These are phyloP conservation scores for Pogona vitticeps DNA, from an alignment of 2,113 vertebrate species.

Conservation along the genomic window DNA sequence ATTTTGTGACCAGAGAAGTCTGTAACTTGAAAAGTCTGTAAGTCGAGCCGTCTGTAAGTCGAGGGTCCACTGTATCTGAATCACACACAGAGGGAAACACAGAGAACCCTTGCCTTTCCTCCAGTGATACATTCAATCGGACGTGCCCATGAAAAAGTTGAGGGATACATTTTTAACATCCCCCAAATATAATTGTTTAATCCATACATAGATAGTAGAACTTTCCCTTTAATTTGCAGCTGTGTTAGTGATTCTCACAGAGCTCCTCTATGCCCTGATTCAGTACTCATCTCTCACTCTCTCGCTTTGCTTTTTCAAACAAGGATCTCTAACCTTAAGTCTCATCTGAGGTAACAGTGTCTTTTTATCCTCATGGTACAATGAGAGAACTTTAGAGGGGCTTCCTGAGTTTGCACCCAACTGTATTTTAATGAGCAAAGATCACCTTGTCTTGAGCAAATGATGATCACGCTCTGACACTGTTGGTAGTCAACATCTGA, in stretches of 20 bases:
- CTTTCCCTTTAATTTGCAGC: slow-evolving; percentile 32
- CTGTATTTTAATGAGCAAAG: slow-evolving; percentile 70
- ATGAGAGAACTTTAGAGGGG: slow-evolving; percentile 51
- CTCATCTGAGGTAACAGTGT: slow-evolving; percentile 53
- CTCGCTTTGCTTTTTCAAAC: slow-evolving; percentile 43
- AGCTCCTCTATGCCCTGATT: slow-evolving; percentile 17
- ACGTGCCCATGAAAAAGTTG: not conserved
- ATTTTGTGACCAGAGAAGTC: too few species aligned
- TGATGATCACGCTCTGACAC: slow-evolving; percentile 48
- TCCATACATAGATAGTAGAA: not conserved
- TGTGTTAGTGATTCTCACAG: slow-evolving; percentile 47
- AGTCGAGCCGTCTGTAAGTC: too few species aligned
- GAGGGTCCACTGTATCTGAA: too few species aligned
- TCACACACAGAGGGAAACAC: not conserved
- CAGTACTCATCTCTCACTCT: not conserved
- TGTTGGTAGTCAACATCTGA: slow-evolving; percentile 64
- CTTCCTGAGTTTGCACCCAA: slow-evolving; percentile 55
- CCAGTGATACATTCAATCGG: not conserved
- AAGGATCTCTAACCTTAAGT: slow-evolving; percentile 50
- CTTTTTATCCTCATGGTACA: slow-evolving; percentile 60
- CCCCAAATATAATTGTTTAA: slow-evolving; percentile 17
- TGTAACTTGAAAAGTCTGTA: too few species aligned
- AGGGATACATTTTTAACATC: slow-evolving; percentile 18
- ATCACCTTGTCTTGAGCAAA: slow-evolving; percentile 72
- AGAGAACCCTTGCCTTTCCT: not conserved